Conservation (phyloP, 1,140 invertebrate genomes). For the Andrena cerasifolii region DNA sequence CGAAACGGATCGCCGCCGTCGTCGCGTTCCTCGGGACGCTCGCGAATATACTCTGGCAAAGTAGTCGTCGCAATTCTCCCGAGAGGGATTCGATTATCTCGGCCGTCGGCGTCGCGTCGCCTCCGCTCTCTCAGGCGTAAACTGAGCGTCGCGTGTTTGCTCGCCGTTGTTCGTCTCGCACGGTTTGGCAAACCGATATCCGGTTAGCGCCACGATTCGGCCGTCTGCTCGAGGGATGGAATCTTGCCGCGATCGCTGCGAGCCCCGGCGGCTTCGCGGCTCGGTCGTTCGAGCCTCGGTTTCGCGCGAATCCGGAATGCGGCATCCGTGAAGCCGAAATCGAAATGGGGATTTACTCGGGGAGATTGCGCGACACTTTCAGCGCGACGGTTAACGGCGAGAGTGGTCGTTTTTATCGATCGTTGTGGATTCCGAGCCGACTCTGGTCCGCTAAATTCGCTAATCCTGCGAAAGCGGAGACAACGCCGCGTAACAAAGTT, state of each 20-base stretch:
- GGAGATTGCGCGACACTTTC: background rate
- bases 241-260: background rate
- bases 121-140: conserved; percentile 3
- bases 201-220: background rate
- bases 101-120: no score
- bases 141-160: conserved; percentile 23
- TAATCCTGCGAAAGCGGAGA: conserved; percentile 38
- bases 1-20: conserved; percentile 16
- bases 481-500: conserved; percentile 24
- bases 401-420: conserved; percentile 7
- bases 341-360: conserved; percentile 16
- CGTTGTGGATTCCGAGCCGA: background rate
- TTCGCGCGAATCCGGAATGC: no score
- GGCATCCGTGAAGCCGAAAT: no score
- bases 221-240: background rate
- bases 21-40: conserved; percentile 11
- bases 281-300: no score
- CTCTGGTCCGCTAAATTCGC: background rate
- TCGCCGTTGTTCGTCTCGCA: background rate
- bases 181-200: conserved; percentile 18
- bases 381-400: conserved; percentile 23
- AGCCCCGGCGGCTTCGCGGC: no score
- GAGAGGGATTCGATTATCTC: conserved; percentile 30
- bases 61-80: conserved; percentile 8
- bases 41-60: background rate